Conservation (phyloP, 30 jellyfish, hydroid and myxozoan genomes). For the Nemopilema nomurai region DNA sequence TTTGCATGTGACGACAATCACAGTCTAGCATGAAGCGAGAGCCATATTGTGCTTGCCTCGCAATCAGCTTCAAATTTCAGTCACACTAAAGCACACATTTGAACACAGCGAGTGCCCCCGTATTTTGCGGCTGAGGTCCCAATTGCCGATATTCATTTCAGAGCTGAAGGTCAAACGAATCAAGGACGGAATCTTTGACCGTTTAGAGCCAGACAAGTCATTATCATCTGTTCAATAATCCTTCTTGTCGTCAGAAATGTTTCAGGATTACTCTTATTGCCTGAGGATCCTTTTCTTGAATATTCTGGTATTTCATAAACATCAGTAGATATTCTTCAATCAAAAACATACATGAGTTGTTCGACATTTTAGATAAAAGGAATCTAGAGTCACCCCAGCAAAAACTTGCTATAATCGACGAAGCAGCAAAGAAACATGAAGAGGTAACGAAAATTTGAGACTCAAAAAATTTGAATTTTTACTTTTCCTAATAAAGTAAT, state of each 20-base stretch:
- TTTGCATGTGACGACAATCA: no score
- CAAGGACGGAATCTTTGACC: background rate
- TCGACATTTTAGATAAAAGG: conserved; percentile 10
- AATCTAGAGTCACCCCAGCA: conserved; percentile 62
- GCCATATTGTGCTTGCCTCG: no score
- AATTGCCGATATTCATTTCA: no score
- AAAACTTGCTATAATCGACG: conserved; percentile 64
- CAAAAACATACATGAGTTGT: no score
- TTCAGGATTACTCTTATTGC: background rate
- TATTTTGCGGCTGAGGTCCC: no score
- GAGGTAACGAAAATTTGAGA: conserved; percentile 28
- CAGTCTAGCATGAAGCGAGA: no score
- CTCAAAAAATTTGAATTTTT: background rate
- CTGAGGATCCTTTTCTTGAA: background rate
- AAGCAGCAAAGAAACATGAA: conserved; percentile 67
- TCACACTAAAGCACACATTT: no score
- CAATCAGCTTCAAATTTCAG: no score
- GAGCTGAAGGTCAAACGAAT: background rate
- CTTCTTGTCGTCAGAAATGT: background rate
- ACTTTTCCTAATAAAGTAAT: background rate
- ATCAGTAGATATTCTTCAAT: no score
- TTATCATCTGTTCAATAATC: background rate
- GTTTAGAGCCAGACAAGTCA: background rate
- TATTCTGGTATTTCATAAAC: background rate
- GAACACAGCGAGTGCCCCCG: no score